Percentiles rank a stretch among this genome's conserved stretches.
Evolutionary conservation across 2,888 invertebrate genomes (phyloP).

Genomic region (Ichneumon xanthorius): DNA sequence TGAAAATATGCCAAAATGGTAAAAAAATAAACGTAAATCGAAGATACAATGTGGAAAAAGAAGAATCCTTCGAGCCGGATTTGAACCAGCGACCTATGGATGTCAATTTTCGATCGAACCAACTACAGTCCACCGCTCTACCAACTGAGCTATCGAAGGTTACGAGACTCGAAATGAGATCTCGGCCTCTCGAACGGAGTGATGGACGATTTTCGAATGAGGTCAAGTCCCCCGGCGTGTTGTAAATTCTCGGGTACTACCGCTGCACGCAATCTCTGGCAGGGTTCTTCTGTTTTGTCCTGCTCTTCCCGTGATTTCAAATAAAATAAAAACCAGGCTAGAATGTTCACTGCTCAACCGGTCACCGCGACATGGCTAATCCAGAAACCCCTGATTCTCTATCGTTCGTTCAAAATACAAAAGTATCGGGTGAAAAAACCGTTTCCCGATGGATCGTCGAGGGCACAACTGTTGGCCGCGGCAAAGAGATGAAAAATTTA

Average conservation of each 20-base stretch:
- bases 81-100: conserved; percentile 84
- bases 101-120: conserved; percentile 58
- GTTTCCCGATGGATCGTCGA: neutral
- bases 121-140: conserved; percentile 84
- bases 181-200: conserved; percentile 34
- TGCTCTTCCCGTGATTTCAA: too few species aligned
- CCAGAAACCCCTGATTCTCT: neutral
- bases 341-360: too few species aligned
- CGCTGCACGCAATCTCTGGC: conserved; percentile 13
- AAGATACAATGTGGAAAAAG: neutral
- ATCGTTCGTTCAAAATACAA: neutral
- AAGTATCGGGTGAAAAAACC: neutral
- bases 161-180: conserved; percentile 52
- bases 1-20: too few species aligned
- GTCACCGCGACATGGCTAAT: too few species aligned
- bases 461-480: conserved; percentile 37
- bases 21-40: too few species aligned
- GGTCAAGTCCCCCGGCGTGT: conserved; percentile 39
- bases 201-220: conserved; percentile 52
- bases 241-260: conserved; percentile 18
- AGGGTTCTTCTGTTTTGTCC: neutral
- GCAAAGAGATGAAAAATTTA: conserved; percentile 57
- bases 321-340: too few species aligned
- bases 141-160: conserved; percentile 83
- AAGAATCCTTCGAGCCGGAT: conserved; percentile 82